Conservation (phyloP, 2,888 invertebrate genomes). For the Dichetophora obliterata region DNA sequence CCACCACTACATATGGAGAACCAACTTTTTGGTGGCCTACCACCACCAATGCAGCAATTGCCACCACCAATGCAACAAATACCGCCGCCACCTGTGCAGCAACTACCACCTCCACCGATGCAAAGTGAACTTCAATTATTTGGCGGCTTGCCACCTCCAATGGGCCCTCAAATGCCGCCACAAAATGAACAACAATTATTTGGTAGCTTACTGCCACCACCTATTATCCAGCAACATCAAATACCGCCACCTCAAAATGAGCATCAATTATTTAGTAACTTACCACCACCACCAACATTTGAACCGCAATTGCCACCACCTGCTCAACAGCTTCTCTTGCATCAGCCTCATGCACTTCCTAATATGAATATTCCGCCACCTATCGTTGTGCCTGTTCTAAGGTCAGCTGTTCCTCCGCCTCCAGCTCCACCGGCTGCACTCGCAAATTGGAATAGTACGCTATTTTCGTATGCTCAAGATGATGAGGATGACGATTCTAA, state of each 20-base stretch:
- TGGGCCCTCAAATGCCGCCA: conserved; percentile 21
- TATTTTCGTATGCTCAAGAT: conserved; percentile 67
- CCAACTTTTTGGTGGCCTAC: conserved; percentile 57
- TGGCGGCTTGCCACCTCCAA: conserved; percentile 56
- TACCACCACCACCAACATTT: conserved; percentile 55
- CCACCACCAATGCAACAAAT: conserved; percentile 40
- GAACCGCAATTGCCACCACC: not conserved
- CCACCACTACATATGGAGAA: conserved; percentile 38
- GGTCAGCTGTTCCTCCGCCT: conserved; percentile 59
- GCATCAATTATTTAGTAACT: conserved; percentile 53
- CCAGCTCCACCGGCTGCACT: conserved; percentile 65
- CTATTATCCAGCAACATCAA: conserved; percentile 37
- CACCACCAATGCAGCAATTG: conserved; percentile 50
- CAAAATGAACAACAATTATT: conserved; percentile 36
- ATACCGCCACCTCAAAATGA: conserved; percentile 36
- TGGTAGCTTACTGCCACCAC: conserved; percentile 48
- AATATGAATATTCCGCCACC: conserved; percentile 49
- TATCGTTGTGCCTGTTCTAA: conserved; percentile 41
- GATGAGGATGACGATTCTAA: conserved; percentile 76
- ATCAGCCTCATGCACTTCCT: not conserved
- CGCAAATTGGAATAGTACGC: conserved; percentile 57
- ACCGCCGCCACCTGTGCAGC: conserved; percentile 45
- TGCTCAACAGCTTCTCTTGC: not conserved
- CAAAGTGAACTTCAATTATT: conserved; percentile 51
- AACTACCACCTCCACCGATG: conserved; percentile 18